These are phyloP conservation scores for Pelusios castaneus DNA, from an alignment of 2,113 vertebrate species.

Conservation along the genomic window DNA sequence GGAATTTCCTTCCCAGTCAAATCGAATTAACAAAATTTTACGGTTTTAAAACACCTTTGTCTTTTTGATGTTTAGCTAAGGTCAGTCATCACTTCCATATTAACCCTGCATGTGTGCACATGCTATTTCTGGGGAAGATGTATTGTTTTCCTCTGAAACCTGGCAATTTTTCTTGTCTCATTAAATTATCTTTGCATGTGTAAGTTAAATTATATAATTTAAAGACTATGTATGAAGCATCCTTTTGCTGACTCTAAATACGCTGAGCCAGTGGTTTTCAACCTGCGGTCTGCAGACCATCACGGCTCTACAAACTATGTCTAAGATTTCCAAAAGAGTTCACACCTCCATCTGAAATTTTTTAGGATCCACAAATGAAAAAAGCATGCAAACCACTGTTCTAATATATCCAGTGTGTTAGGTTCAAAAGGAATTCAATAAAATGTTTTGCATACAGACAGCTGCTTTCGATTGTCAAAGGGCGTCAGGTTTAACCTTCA, in stretches of 20 bases:
- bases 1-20: background rate
- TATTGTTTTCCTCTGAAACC: rapidly evolving
- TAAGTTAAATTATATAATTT: rapidly evolving
- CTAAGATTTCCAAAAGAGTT: background rate
- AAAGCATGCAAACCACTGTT: background rate
- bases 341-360: background rate
- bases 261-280: background rate
- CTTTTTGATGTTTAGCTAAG: background rate
- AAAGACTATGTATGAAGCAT: rapidly evolving
- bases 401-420: background rate
- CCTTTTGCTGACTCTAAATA: rapidly evolving
- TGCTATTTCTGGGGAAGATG: rapidly evolving
- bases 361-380: background rate
- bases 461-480: background rate
- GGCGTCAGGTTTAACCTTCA: background rate
- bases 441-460: background rate
- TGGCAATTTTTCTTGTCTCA: background rate
- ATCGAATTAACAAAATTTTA: background rate
- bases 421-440: background rate
- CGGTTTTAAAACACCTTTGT: background rate
- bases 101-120: background rate
- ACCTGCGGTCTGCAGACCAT: background rate
- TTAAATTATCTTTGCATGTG: background rate
- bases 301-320: background rate
- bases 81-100: rapidly evolving